Evolutionary conservation across 2,888 invertebrate species (phyloP).

Genomic region (Incurvaria masculella): DNA sequence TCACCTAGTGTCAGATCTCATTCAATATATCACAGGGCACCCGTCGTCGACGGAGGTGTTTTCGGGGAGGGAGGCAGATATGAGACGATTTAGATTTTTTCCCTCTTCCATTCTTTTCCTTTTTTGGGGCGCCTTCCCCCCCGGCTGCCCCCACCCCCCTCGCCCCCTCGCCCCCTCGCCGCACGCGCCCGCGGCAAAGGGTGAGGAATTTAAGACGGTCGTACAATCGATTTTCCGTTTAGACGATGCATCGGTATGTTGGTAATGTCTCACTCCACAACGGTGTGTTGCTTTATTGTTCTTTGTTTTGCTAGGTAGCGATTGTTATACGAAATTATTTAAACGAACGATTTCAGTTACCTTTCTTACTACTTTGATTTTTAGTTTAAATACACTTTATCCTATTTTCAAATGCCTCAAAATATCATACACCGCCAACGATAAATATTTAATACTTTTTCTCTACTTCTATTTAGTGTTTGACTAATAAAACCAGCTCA

Average conservation of each 20-base stretch:
- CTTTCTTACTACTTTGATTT: too few relatives aligned
- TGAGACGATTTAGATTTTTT: slow-evolving; percentile 60
- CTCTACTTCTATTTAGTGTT: too few relatives aligned
- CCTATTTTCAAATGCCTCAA: too few relatives aligned
- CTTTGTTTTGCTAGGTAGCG: neutral
- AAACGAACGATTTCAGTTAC: too few relatives aligned
- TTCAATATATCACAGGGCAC: too few relatives aligned
- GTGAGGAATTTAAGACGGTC: slow-evolving; percentile 57
- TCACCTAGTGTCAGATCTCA: too few relatives aligned
- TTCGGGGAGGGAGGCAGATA: slow-evolving; percentile 45
- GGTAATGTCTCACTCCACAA: slow-evolving; percentile 51
- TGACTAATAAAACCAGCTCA: too few relatives aligned
- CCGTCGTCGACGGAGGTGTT: slow-evolving; percentile 50
- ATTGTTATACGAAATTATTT: too few relatives aligned
- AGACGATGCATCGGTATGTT: slow-evolving; percentile 53
- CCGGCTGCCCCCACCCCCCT: neutral
- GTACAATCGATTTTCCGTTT: slow-evolving; percentile 52
- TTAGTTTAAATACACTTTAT: too few relatives aligned
- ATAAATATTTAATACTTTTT: too few relatives aligned
- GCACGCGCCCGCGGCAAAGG: slow-evolving; percentile 49
- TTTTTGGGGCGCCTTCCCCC: slow-evolving; percentile 36
- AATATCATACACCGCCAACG: too few relatives aligned
- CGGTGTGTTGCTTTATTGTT: neutral
- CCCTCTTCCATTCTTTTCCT: slow-evolving; percentile 56
- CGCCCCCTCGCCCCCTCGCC: neutral